Conservation (phyloP, 37 sponge, comb jelly and placozoan genomes). For the Chondrosia reniformis region DNA sequence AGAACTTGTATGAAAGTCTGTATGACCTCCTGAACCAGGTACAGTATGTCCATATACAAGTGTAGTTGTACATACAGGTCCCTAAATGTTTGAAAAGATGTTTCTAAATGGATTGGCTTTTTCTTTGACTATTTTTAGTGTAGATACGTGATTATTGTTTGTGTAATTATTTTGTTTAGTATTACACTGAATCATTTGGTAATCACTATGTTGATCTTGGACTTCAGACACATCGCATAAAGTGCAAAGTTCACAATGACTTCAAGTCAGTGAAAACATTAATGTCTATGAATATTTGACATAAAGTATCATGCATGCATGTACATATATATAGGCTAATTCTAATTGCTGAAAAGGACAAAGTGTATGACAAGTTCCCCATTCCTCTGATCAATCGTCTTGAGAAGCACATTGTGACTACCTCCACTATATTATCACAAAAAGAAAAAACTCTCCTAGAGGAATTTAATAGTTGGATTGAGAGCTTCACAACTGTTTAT, state of each 20-base stretch:
- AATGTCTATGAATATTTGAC: neutral
- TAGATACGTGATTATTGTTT: no score
- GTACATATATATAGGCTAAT: slow-evolving; percentile 52
- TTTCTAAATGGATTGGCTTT: no score
- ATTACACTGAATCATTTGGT: slow-evolving; percentile 58
- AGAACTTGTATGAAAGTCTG: slow-evolving; percentile 93
- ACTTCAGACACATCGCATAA: slow-evolving; percentile 81
- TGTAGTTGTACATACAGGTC: no score
- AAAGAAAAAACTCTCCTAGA: slow-evolving; percentile 39
- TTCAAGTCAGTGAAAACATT: slow-evolving; percentile 55
- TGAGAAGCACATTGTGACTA: slow-evolving; percentile 89
- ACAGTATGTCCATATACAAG: neutral
- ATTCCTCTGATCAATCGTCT: slow-evolving; percentile 93
- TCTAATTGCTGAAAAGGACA: slow-evolving; percentile 77
- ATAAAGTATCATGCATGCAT: no score
- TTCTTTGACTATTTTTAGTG: no score
- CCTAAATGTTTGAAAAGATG: no score
- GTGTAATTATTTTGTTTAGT: slow-evolving; percentile 42
- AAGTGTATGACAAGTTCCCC: slow-evolving; percentile 84
- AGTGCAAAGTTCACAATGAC: slow-evolving; percentile 76
- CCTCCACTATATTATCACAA: slow-evolving; percentile 51
- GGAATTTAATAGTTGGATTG: slow-evolving; percentile 50
- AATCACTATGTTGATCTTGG: slow-evolving; percentile 87
- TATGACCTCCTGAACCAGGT: slow-evolving; percentile 95
- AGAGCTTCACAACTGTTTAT: neutral